These are phyloP conservation scores for Tiliacea citrago DNA, from an alignment of 2,888 invertebrate genomes.

Conservation along the genomic window DNA sequence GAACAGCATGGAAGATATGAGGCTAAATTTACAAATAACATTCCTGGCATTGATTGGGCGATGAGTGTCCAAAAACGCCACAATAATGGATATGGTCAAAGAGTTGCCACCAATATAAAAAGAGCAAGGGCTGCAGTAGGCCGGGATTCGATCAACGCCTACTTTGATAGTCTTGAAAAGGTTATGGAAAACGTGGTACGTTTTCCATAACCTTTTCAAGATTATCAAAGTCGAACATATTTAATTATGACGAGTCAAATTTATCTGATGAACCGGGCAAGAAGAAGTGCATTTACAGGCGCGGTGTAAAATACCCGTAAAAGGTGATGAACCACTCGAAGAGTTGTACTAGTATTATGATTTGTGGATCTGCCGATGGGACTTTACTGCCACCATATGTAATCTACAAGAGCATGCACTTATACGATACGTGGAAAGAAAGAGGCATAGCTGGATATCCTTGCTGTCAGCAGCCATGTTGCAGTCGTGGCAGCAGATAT, in stretches of 20 bases:
- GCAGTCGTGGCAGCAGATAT: conserved; percentile 33
- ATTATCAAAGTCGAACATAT: conserved; percentile 45
- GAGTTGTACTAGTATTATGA: conserved; percentile 53
- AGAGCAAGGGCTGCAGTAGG: conserved; percentile 47
- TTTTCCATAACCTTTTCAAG: too few species aligned
- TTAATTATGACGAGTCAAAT: conserved; percentile 60
- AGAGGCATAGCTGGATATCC: conserved; percentile 39
- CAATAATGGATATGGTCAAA: conserved; percentile 43
- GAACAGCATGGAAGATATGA: conserved; percentile 41
- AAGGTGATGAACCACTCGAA: conserved; percentile 50
- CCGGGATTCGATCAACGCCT: conserved; percentile 43
- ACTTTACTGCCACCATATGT: conserved; percentile 46
- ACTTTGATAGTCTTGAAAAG: conserved; percentile 30
- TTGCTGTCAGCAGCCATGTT: conserved; percentile 27
- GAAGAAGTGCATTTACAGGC: conserved; percentile 46
- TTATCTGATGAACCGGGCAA: conserved; percentile 54
- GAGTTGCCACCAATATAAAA: conserved; percentile 48
- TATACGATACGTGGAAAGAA: conserved; percentile 47
- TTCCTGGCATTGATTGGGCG: conserved; percentile 57
- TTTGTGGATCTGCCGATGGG: conserved; percentile 54
- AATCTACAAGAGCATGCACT: conserved; percentile 56
- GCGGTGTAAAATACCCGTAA: conserved; percentile 55
- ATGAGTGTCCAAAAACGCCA: conserved; percentile 55
- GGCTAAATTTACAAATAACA: conserved; percentile 54
- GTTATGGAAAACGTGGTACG: conserved; percentile 32